Evolutionary conservation across 1,140 invertebrate species (phyloP).

Genomic region (Bicyclus anynana): DNA sequence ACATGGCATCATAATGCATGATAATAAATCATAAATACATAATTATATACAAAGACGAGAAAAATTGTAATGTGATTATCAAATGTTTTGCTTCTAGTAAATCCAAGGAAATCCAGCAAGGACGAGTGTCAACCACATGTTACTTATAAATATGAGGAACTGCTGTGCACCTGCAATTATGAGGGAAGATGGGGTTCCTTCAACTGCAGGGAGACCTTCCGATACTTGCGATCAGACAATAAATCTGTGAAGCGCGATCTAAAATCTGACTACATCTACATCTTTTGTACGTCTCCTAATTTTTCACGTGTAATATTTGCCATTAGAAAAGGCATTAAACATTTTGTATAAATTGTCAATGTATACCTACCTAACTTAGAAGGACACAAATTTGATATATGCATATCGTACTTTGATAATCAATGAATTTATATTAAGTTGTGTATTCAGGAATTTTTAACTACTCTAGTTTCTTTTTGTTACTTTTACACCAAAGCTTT

Average conservation of each 20-base stretch:
- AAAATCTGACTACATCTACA: constrained; percentile 15
- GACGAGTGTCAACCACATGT: constrained; percentile 33
- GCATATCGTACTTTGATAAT: too few relatives aligned
- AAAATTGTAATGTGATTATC: too few relatives aligned
- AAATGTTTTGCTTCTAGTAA: constrained; percentile 24
- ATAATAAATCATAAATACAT: too few relatives aligned
- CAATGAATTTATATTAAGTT: too few relatives aligned
- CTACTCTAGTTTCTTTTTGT: too few relatives aligned
- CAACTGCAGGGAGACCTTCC: constrained; percentile 34
- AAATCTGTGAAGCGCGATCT: background rate
- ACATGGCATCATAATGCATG: too few relatives aligned
- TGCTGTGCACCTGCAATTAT: constrained; percentile 37
- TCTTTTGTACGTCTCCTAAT: constrained; percentile 32
- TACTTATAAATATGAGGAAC: constrained; percentile 23
- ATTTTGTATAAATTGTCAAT: constrained; percentile 39
- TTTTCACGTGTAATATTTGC: constrained; percentile 46
- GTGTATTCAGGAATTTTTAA: too few relatives aligned
- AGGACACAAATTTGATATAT: constrained; percentile 34
- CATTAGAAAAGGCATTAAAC: too few relatives aligned
- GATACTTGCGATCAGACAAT: constrained; percentile 9
- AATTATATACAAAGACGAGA: too few relatives aligned
- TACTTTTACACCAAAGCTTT: too few relatives aligned
- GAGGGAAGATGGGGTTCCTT: constrained; percentile 39
- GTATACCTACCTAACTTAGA: constrained; percentile 13
- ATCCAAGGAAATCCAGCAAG: constrained; percentile 4